Percentiles rank a stretch among this genome's conserved stretches.
Conservation (phyloP, 1,140 invertebrate species). For the Scaptomyza graminum region DNA sequence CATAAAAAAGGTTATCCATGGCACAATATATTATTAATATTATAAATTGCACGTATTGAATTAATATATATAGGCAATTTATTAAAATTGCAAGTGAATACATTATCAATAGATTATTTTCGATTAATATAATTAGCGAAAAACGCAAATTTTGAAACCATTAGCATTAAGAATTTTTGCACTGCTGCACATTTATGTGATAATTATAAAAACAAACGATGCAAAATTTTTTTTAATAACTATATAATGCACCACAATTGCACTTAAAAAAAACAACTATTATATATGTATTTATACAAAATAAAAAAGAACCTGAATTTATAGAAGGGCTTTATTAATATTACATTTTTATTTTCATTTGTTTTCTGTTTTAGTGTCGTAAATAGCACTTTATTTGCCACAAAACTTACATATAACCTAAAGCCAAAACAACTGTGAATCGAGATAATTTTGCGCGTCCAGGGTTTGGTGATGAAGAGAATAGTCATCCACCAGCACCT, state of each 20-base stretch:
- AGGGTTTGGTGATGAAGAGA: conserved; percentile 31
- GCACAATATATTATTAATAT: conserved; percentile 6
- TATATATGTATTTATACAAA: conserved; percentile 17
- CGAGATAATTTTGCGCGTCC: conserved; percentile 18
- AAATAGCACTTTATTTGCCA: conserved; percentile 47
- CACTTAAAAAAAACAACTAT: conserved; percentile 49
- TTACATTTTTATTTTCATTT: conserved; percentile 1
- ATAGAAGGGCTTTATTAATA: conserved; percentile 54
- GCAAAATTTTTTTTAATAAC: conserved; percentile 48
- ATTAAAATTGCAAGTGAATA: conserved; percentile 42
- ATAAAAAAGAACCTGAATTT: conserved; percentile 31
- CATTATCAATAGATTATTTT: conserved; percentile 54
- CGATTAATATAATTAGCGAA: conserved; percentile 61
- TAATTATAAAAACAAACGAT: conserved; percentile 55
- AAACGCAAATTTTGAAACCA: conserved; percentile 59
- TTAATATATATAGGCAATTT: conserved; percentile 39
- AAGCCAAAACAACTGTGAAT: conserved; percentile 16
- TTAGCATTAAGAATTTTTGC: conserved; percentile 70
- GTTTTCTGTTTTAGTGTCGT: conserved; percentile 46
- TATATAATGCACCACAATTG: conserved; percentile 67
- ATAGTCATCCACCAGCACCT: conserved; percentile 48
- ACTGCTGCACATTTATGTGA: conserved; percentile 78
- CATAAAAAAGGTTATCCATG: conserved; percentile 20
- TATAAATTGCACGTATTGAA: conserved; percentile 42
- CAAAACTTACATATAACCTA: conserved; percentile 20